Evolutionary conservation across 2,797 vertebrate genomes (phyloP).

Genomic region (Amniataba percoides): DNA sequence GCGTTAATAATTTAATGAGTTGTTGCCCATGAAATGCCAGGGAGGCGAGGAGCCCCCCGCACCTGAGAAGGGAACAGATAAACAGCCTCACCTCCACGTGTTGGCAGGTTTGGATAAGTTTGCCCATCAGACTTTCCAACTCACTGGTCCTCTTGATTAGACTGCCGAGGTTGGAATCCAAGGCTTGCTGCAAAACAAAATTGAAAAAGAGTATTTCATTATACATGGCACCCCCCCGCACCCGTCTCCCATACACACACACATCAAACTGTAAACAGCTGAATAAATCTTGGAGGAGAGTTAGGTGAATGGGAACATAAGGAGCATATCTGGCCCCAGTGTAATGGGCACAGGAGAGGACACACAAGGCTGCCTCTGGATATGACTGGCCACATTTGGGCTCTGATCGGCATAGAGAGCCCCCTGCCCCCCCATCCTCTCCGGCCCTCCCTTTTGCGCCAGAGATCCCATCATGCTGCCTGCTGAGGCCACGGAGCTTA

Average conservation of each 20-base stretch:
- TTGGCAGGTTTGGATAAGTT: conserved; percentile 98
- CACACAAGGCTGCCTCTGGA: conserved; percentile 55
- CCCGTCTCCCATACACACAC: too few relatives aligned
- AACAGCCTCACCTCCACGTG: conserved; percentile 94
- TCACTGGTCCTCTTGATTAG: conserved; percentile 99
- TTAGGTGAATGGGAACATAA: conserved; percentile 52
- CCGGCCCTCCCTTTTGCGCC: conserved; percentile 55
- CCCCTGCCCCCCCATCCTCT: too few relatives aligned
- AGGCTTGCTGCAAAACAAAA: conserved; percentile 90
- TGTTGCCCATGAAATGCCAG: conserved; percentile 43
- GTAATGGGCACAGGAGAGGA: conserved; percentile 38
- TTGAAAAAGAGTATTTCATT: conserved; percentile 70
- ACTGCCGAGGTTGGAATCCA: conserved; percentile 96
- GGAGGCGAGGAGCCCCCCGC: conserved; percentile 16
- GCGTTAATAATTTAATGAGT: conserved; percentile 64
- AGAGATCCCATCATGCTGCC: conserved; percentile 72
- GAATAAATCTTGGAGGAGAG: conserved; percentile 56
- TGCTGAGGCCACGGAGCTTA: conserved; percentile 74
- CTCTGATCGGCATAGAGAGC: conserved; percentile 52
- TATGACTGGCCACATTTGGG: conserved; percentile 61
- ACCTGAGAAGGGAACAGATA: conserved; percentile 59
- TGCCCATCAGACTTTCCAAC: conserved; percentile 97
- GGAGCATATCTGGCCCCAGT: conserved; percentile 38
- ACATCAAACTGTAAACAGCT: conserved; percentile 58
- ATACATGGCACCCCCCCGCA: conserved; percentile 14